Evolutionary conservation across 53 echinoderm and acorn worm genomes (phyloP).

Genomic region (Holothuria leucospilota): DNA sequence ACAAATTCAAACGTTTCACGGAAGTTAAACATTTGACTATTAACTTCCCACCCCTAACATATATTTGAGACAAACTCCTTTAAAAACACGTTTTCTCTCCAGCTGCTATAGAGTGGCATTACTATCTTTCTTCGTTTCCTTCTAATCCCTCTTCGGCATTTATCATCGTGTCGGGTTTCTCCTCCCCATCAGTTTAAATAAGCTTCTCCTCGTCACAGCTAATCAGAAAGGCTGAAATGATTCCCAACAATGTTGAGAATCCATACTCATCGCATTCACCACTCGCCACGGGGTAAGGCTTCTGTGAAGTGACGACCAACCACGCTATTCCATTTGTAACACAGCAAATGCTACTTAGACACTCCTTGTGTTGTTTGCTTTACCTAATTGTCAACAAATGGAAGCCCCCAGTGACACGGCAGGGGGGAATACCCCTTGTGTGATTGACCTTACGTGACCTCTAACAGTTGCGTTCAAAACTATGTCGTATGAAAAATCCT

Average conservation of each 20-base stretch:
- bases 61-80: too few species aligned
- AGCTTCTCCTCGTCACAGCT: conserved; percentile 14
- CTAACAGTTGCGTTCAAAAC: too few species aligned
- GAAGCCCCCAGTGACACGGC: conserved; percentile 34
- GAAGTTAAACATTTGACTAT: too few species aligned
- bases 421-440: conserved; percentile 9
- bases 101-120: too few species aligned
- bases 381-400: conserved; percentile 40
- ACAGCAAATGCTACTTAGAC: background rate
- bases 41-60: too few species aligned
- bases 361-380: conserved; percentile 28
- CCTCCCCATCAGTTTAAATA: conserved; percentile 9
- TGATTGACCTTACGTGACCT: conserved; percentile 13
- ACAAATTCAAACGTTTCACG: too few species aligned
- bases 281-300: too few species aligned
- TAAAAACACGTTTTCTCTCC: too few species aligned
- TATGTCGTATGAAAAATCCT: too few species aligned
- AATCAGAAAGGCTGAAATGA: conserved; percentile 28
- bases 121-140: conserved; percentile 9
- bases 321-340: background rate
- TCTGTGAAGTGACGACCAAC: too few species aligned
- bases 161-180: conserved; percentile 14
- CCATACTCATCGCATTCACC: too few species aligned
- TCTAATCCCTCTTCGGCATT: conserved; percentile 17
- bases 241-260: conserved; percentile 28